Conservation (phyloP, 35 echinoderm and acorn worm species). For the Patiria miniata region DNA sequence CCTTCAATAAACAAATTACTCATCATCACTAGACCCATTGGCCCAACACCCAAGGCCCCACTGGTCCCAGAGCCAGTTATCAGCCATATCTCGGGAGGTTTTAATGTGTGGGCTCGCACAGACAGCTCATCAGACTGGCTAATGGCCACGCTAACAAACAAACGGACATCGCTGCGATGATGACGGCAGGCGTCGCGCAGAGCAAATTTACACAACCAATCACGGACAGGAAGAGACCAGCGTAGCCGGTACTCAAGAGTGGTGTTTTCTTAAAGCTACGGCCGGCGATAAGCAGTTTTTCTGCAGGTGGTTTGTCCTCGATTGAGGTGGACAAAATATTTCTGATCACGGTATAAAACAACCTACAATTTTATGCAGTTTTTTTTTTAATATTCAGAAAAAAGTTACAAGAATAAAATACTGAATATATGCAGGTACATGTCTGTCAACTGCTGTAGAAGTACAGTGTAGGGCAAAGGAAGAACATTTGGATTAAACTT, state of each 20-base stretch:
- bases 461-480: too few species aligned
- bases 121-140: background rate
- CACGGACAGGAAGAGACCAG: background rate
- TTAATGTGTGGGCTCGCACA: background rate
- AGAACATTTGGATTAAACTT: too few species aligned
- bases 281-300: background rate
- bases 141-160: background rate
- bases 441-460: too few species aligned
- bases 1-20: background rate
- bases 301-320: background rate
- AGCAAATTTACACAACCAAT: conserved; percentile 23
- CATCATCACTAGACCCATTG: background rate
- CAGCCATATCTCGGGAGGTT: background rate
- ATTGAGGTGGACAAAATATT: background rate
- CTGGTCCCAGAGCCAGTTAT: background rate
- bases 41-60: background rate
- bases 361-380: background rate
- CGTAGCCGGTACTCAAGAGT: background rate
- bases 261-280: background rate
- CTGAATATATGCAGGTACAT: too few species aligned
- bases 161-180: background rate
- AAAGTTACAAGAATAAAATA: too few species aligned
- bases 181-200: background rate
- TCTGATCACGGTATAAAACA: background rate
- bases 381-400: too few species aligned